Percentiles rank a stretch among this genome's conserved stretches.
Conservation (phyloP, 2,113 vertebrate species). For the Ceuthmochares aereus region DNA sequence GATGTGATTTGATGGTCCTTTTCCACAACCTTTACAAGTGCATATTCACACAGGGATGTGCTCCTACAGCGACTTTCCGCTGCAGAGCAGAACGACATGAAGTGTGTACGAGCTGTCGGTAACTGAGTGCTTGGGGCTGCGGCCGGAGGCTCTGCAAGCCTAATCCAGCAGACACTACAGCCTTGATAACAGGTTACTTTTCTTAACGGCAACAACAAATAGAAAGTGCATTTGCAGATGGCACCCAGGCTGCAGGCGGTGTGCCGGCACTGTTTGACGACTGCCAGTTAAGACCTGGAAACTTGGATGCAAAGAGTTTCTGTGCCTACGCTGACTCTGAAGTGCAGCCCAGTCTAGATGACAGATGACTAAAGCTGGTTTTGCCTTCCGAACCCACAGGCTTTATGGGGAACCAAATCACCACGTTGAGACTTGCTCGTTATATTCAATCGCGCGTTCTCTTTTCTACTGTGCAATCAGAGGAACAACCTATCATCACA, state of each 20-base stretch:
- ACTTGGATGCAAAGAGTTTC: neutral
- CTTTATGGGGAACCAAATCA: neutral
- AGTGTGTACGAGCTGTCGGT: neutral
- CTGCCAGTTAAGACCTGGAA: neutral
- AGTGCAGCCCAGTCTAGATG: neutral
- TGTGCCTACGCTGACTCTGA: neutral
- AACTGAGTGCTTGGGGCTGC: neutral
- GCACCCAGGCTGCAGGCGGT: neutral
- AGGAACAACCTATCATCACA: neutral
- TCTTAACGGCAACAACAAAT: neutral
- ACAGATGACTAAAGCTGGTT: neutral
- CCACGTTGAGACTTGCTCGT: neutral
- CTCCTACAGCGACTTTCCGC: neutral
- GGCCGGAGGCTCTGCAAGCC: neutral
- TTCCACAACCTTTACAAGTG: neutral
- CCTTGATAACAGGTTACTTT: neutral
- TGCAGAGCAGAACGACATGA: neutral
- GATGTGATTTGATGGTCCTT: neutral
- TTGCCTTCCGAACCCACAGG: neutral
- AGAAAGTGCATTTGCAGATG: neutral
- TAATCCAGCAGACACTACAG: neutral
- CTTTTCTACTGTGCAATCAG: neutral
- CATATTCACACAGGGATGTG: rapidly evolving
- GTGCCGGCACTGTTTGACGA: neutral
- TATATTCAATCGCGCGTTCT: neutral